Conservation (phyloP, 1,140 invertebrate genomes). For the Drosophila nigrodunni region DNA sequence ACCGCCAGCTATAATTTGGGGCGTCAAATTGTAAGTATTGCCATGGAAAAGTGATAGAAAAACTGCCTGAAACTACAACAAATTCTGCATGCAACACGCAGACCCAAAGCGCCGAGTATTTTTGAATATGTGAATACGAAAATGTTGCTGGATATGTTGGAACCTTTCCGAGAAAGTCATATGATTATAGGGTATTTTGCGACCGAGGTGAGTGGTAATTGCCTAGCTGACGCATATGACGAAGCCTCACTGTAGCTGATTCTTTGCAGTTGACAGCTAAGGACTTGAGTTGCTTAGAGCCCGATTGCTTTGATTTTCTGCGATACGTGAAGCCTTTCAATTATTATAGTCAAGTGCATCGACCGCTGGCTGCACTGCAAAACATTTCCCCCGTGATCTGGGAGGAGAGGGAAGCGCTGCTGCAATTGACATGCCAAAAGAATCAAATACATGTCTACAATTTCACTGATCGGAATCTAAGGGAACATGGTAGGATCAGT, state of each 20-base stretch:
- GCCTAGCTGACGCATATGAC: no score
- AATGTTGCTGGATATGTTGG: slow-evolving; percentile 19
- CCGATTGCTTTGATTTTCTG: slow-evolving; percentile 48
- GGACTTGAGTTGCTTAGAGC: slow-evolving; percentile 44
- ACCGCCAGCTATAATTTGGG: slow-evolving; percentile 62
- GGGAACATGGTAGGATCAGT: slow-evolving; percentile 42
- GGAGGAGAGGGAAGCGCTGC: neutral
- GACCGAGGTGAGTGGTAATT: slow-evolving; percentile 26
- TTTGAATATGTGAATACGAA: slow-evolving; percentile 24
- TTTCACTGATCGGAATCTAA: slow-evolving; percentile 31
- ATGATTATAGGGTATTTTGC: slow-evolving; percentile 60
- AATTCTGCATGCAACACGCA: neutral
- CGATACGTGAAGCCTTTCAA: slow-evolving; percentile 10
- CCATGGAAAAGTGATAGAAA: neutral
- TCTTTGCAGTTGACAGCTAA: slow-evolving; percentile 45
- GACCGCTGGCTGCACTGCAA: slow-evolving; percentile 21
- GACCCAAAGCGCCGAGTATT: slow-evolving; percentile 12
- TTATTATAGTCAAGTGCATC: slow-evolving; percentile 59
- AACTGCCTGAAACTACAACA: neutral
- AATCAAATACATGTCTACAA: slow-evolving; percentile 32
- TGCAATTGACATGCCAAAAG: slow-evolving; percentile 25
- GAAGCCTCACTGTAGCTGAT: no score
- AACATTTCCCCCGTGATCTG: neutral
- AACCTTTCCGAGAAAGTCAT: neutral
- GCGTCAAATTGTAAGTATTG: slow-evolving; percentile 54